Evolutionary conservation across 2,888 invertebrate genomes (phyloP), one percentile per base, ranked within the genome.

Genomic region (Tenthredo distinguenda): DNA sequence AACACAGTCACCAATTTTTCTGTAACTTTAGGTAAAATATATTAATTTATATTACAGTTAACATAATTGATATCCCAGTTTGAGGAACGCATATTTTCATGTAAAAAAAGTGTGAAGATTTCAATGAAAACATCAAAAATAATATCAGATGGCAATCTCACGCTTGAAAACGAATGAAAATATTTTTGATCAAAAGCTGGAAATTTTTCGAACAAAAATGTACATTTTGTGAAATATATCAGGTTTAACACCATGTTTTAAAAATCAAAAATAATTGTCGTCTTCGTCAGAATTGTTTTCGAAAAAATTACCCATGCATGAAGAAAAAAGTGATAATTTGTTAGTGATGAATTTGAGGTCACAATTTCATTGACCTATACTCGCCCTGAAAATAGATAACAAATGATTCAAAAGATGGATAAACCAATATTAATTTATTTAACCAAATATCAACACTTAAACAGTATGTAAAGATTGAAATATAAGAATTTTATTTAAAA

Each of bases 401-500:
- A 62, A 21, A 62, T 62, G 1, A 62, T 26, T 62, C 10, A 26
- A 21, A 26, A 62, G 26, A 62, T 62, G 21, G 26, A 26, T 62
- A 26, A 62, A 62, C 26, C 12, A 26, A 62, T 62, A 26, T 7
- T 3, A 62, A 62, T 62, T 62, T 62, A 62, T 62, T 62, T 26
- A 62, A 62, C 21, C 62, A 62, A 62, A 12, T 12, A 12, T 62
- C 26, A 26, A 26, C 26, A 21, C 12, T 62, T 26, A 26, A 58
- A 62, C 12, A 26, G 21, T 74, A 43, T 15, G 21, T 74, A 12
- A 9, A 43, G 15, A 62, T 81, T 62, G n/a, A 18, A 58, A 81
- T 81, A 62, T 40, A 37, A 3, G n/a, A 81, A 81, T 62, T 81
- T 81, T 81, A 81, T 81, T 62, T 21, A 26, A 62, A 58, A 81